These are phyloP conservation scores for Eulemur rufifrons DNA, from an alignment of 2,113 vertebrate genomes.

Conservation along the genomic window DNA sequence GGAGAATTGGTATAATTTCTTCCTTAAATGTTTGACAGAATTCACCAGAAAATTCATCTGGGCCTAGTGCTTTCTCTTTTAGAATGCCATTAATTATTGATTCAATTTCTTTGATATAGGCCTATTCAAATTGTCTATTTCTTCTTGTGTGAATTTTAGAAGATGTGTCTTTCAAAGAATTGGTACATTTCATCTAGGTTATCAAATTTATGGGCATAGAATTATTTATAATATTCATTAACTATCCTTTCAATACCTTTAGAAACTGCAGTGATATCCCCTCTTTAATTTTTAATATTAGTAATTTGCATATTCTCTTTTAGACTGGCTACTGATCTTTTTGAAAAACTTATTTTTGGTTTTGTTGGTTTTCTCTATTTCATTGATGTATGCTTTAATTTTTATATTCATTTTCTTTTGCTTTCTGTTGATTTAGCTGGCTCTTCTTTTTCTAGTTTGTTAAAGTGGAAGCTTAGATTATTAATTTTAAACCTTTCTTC, in stretches of 20 bases:
- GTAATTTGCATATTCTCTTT: neutral
- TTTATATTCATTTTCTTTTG: neutral
- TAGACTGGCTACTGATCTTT: neutral
- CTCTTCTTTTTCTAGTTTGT: neutral
- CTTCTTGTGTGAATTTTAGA: neutral
- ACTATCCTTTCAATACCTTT: neutral
- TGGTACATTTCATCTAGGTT: neutral
- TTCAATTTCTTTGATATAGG: neutral
- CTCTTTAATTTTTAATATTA: neutral
- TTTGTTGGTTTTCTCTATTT: neutral
- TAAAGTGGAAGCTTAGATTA: neutral
- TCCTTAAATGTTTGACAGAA: neutral
- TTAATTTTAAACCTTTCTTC: neutral
- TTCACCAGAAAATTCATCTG: neutral
- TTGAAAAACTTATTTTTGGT: neutral
- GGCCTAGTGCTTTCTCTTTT: neutral
- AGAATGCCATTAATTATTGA: neutral
- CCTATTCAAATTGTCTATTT: neutral
- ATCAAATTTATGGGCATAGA: neutral
- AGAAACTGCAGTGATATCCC: neutral
- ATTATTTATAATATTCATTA: neutral
- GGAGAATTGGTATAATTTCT: neutral
- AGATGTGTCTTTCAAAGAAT: neutral
- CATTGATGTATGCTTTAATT: neutral
- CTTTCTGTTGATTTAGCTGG: neutral